Base-by-base conservation (phyloP, 2,888 invertebrate species). In the Macaria notata region DNA sequence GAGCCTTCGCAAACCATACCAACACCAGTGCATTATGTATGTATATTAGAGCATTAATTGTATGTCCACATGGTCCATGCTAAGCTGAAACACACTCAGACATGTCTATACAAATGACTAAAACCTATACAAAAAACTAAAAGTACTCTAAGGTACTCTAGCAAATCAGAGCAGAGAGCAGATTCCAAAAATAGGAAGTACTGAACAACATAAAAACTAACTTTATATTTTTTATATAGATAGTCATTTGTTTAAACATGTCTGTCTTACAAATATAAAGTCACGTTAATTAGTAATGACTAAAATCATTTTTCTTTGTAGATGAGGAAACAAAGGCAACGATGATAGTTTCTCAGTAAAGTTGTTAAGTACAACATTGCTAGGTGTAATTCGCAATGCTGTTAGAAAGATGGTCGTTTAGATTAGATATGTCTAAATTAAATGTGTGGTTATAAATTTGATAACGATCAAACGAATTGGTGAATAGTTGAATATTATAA, bases 21-120 rank as follows among this genome's bases (percentile, higher is more conserved):
- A 69, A 60, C 72, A 73, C 73, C 68, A 64, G 48, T 65, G 57
- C 51, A 58, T 62, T 61, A 65, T 58, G 54, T 62, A 60, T 63
- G 46, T 47, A 59, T 48, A 58, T 44, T 51, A 56, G 42, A 42
- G 36, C 61, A 49, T 57, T 50, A 42, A 45, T 54, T 39, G 9
- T 31, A 44, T 41, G 39, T 52, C 62, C 65, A 58, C 59, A 69
- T 64, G 62, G 59, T 61, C 64, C 76, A 74, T 75, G 72, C 76
- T 68, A 50, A 66, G 65, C 64, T 59, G 53, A 59, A 63, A 63
- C 57, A 59, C 57, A 57, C 45, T 43, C 41, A 54, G 51, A 54
- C 5, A 31, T 50, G 49, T 47, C 47, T 52, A 49, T 55, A 59
- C 54, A 51, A 43, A 54, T 44, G 47, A 59, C 51, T n/a, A 41